Conservation (phyloP, 2,797 vertebrate genomes). For the Poliocrania exsul region DNA sequence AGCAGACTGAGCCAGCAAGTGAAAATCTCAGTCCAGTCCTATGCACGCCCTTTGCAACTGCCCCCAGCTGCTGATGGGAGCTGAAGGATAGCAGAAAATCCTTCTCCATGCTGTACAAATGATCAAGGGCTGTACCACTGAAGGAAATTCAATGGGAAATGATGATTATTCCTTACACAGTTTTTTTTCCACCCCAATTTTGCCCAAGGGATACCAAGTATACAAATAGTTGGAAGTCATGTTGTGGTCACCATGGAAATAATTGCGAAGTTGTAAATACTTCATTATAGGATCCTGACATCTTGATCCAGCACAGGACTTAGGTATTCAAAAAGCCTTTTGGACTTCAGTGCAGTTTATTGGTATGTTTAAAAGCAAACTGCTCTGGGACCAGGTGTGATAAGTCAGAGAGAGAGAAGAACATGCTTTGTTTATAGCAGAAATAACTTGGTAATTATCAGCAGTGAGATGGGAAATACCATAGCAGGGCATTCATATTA, state of each 20-base stretch:
- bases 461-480: background rate
- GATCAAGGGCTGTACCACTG: background rate
- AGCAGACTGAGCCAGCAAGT: background rate
- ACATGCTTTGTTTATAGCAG: constrained; percentile 21
- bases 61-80: background rate
- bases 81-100: background rate
- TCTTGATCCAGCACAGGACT: background rate
- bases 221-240: background rate
- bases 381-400: background rate
- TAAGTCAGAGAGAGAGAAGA: background rate
- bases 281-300: background rate
- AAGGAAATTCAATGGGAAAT: background rate
- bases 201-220: background rate
- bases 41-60: background rate
- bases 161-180: background rate
- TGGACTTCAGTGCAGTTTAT: background rate
- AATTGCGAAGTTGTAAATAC: background rate
- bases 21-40: background rate
- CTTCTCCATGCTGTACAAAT: background rate
- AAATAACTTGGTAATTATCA: constrained; percentile 54
- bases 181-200: background rate
- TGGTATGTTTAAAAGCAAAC: constrained; percentile 9
- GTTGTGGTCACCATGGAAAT: background rate
- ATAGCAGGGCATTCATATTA: constrained; percentile 16
- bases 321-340: background rate